Conservation (phyloP, 2,888 invertebrate species). For the Epinotia nisella region DNA sequence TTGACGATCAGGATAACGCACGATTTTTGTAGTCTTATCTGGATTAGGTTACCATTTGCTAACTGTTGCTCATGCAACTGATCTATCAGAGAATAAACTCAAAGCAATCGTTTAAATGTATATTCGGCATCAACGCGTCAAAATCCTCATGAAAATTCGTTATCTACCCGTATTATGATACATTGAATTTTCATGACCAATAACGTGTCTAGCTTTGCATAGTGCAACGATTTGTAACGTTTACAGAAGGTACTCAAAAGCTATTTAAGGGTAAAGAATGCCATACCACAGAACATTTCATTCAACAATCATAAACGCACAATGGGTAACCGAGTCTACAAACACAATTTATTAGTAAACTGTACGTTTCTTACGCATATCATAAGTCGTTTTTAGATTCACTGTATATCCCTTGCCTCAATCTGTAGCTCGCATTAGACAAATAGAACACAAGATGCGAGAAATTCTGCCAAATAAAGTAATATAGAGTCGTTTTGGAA, state of each 20-base stretch:
- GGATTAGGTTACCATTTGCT: too few species aligned
- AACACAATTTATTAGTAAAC: conserved; percentile 16
- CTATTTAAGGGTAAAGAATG: background rate
- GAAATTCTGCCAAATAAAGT: background rate
- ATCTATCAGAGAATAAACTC: too few species aligned
- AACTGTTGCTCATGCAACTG: too few species aligned
- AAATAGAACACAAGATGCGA: background rate
- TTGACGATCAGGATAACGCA: too few species aligned
- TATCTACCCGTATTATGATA: too few species aligned
- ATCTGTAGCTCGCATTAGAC: background rate
- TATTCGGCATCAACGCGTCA: too few species aligned
- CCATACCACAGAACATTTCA: background rate
- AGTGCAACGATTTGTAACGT: background rate
- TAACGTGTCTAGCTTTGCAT: too few species aligned
- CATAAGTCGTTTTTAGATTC: background rate
- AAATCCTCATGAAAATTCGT: too few species aligned
- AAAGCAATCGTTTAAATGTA: too few species aligned
- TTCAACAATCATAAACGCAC: background rate
- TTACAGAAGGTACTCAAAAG: background rate
- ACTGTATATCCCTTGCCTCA: background rate
- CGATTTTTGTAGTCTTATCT: too few species aligned
- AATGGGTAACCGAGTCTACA: conserved; percentile 4
- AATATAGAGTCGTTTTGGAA: background rate
- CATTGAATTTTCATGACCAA: too few species aligned
- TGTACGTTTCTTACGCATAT: background rate